Conservation (phyloP, 2,797 vertebrate species). For the Odontamblyopus rebecca region DNA sequence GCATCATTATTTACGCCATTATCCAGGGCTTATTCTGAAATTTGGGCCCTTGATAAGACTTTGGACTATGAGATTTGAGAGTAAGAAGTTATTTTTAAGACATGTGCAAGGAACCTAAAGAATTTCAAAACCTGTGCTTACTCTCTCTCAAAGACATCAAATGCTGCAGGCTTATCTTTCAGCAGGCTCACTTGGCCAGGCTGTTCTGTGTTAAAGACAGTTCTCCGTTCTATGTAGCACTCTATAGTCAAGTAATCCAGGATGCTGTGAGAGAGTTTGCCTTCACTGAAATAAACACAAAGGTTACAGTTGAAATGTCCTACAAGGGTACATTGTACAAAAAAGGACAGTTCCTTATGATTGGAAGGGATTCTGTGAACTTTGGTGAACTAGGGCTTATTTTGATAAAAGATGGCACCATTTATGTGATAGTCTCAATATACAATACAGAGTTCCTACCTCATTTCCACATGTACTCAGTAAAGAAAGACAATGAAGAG, state of each 20-base stretch:
- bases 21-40: constrained; percentile 27
- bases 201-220: constrained; percentile 37
- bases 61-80: constrained; percentile 17
- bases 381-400: constrained; percentile 28
- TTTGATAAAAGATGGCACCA: constrained; percentile 14
- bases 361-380: constrained; percentile 31
- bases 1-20: constrained; percentile 34
- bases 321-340: constrained; percentile 46
- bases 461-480: too few relatives aligned
- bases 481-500: too few relatives aligned
- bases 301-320: constrained; percentile 28
- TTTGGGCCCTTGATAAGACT: constrained; percentile 24
- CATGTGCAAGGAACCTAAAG: constrained; percentile 23
- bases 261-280: constrained; percentile 42
- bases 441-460: too few relatives aligned
- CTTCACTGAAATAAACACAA: constrained; percentile 43
- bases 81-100: constrained; percentile 14
- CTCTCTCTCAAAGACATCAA: constrained; percentile 30
- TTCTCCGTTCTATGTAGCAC: constrained; percentile 35
- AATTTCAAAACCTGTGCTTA: constrained; percentile 26
- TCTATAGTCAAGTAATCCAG: constrained; percentile 40
- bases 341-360: constrained; percentile 40
- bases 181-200: constrained; percentile 14
- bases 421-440: too few relatives aligned
- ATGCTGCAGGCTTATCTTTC: constrained; percentile 47